Evolutionary conservation across 2,888 invertebrate genomes (phyloP).

Genomic region (Lochmaea crataegi): DNA sequence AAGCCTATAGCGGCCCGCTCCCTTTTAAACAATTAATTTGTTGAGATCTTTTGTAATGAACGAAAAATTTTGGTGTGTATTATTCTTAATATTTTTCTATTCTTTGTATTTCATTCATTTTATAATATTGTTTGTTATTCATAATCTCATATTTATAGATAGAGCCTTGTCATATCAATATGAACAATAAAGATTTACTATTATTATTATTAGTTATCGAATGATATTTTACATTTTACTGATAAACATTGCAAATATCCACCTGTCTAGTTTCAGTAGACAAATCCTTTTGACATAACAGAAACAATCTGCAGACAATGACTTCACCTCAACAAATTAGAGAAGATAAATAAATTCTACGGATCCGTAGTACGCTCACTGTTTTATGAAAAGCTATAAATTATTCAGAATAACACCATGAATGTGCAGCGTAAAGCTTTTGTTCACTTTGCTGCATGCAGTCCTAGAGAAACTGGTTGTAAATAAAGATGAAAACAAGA

Average conservation of each 20-base stretch:
- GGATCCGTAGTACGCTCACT: background rate
- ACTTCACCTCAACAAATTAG: background rate
- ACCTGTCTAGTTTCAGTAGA: background rate
- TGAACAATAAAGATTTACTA: background rate
- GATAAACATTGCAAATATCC: too few relatives aligned
- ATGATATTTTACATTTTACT: too few relatives aligned
- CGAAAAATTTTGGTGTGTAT: too few relatives aligned
- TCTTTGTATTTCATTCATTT: too few relatives aligned
- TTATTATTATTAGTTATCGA: too few relatives aligned
- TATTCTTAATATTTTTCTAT: too few relatives aligned
- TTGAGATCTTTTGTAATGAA: too few relatives aligned
- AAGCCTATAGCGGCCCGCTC: too few relatives aligned
- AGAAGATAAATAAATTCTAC: background rate
- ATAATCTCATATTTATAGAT: too few relatives aligned
- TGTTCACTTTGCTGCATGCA: constrained; percentile 2
- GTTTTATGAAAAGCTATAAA: background rate
- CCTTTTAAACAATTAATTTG: too few relatives aligned
- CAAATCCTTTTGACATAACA: background rate
- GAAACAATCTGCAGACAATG: background rate
- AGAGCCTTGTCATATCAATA: too few relatives aligned
- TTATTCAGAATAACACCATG: background rate
- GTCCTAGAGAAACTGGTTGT: background rate
- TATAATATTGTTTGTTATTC: too few relatives aligned
- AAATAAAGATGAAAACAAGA: constrained; percentile 1
- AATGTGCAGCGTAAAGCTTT: background rate